Evolutionary conservation across 2,888 invertebrate genomes (phyloP).

Genomic region (Elaeidobius kamerunicus): DNA sequence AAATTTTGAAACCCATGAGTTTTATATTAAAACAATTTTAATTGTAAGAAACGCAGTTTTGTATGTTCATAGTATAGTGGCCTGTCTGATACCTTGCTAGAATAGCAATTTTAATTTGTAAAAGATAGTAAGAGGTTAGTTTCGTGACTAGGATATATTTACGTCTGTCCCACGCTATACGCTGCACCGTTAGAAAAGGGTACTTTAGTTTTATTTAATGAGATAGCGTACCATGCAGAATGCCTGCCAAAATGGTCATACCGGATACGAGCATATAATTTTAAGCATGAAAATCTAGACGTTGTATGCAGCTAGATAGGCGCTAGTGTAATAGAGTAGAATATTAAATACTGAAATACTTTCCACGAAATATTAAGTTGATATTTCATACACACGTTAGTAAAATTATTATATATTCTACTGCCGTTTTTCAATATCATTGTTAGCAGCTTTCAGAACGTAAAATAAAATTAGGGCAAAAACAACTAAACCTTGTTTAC

Average conservation of each 20-base stretch:
- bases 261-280: conserved; percentile 12
- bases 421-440: too few relatives aligned
- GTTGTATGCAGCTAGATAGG: too few relatives aligned
- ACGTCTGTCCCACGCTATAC: conserved; percentile 22
- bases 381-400: too few relatives aligned
- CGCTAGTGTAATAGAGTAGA: too few relatives aligned
- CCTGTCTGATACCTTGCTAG: conserved; percentile 9
- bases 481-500: too few relatives aligned
- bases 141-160: conserved; percentile 27
- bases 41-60: conserved; percentile 1
- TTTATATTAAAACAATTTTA: background rate
- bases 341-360: too few relatives aligned
- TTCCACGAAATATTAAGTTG: too few relatives aligned
- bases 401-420: too few relatives aligned
- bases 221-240: conserved; percentile 8
- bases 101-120: conserved; percentile 23
- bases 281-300: conserved; percentile 12
- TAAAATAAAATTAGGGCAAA: too few relatives aligned
- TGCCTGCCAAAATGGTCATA: conserved; percentile 13
- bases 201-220: conserved; percentile 21
- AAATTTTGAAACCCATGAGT: background rate
- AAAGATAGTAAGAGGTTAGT: conserved; percentile 22
- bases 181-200: conserved; percentile 21
- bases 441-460: too few relatives aligned
- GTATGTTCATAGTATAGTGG: background rate